A percentile compares a stretch with the other conserved stretches of the same genome.
phyloP scores from a whole-genome alignment of 2,888 invertebrate species.

The Luperina nickerlii region DNA sequence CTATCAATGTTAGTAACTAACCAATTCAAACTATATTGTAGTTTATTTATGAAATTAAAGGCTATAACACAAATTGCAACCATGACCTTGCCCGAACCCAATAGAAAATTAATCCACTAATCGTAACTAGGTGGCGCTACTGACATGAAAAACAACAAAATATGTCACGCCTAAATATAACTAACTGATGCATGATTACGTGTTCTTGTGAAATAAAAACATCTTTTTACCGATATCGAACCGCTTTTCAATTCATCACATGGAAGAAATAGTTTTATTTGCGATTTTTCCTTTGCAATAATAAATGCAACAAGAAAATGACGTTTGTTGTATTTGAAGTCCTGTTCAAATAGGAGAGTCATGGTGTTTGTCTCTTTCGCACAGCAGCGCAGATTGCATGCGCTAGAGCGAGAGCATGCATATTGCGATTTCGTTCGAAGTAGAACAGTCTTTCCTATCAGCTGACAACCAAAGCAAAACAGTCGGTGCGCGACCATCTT shows the following conservation, averaged over 20 bases:
- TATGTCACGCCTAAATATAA: conserved; percentile 85
- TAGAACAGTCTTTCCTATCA: conserved; percentile 88
- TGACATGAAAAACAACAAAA: conserved; percentile 69
- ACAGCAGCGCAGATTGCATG: background rate
- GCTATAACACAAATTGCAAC: conserved; percentile 32
- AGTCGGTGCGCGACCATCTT: conserved; percentile 91
- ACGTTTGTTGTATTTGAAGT: conserved; percentile 83
- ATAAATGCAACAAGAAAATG: conserved; percentile 86
- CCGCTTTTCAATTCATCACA: conserved; percentile 85
- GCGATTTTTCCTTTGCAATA: conserved; percentile 83
- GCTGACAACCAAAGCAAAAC: conserved; percentile 91
- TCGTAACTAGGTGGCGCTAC: conserved; percentile 79
- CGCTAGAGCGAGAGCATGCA: conserved; percentile 73
- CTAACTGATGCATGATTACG: conserved; percentile 77
- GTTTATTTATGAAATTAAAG: conserved; percentile 8
- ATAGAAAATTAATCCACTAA: conserved; percentile 42
- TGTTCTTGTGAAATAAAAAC: conserved; percentile 87
- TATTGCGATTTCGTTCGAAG: conserved; percentile 76
- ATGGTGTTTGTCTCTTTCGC: conserved; percentile 75
- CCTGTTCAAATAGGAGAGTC: conserved; percentile 77
- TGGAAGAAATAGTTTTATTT: conserved; percentile 75
- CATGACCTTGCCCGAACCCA: conserved; percentile 61
- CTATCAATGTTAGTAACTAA: background rate
- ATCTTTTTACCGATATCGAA: conserved; percentile 71
- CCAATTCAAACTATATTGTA: background rate